Percentiles rank a stretch among this genome's conserved stretches.
phyloP scores from a whole-genome alignment of 92 coral and sea anemone species.

The Meandrina meandrites region DNA sequence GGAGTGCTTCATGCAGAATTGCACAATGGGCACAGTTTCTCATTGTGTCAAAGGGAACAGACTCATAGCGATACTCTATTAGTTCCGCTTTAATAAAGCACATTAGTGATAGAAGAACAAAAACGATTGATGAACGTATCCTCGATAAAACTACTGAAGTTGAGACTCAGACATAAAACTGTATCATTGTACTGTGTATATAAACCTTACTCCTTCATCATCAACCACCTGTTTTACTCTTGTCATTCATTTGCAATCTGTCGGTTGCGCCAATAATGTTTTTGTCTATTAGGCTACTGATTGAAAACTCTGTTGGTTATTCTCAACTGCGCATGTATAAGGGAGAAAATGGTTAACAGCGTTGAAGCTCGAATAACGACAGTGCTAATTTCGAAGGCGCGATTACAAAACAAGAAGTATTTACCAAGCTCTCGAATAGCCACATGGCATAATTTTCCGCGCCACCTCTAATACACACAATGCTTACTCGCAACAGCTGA shows the following conservation, averaged over 20 bases:
- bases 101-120: background rate
- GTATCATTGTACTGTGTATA: background rate
- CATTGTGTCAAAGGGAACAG: background rate
- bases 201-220: background rate
- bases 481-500: conserved; percentile 27
- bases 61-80: background rate
- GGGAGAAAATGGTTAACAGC: background rate
- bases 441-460: conserved; percentile 47
- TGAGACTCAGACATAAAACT: background rate
- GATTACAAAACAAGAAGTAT: background rate
- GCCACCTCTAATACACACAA: background rate
- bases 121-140: background rate
- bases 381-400: background rate
- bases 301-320: background rate
- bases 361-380: background rate
- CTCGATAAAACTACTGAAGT: background rate
- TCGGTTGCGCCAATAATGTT: background rate
- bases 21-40: background rate
- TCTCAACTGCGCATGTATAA: background rate
- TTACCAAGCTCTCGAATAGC: background rate
- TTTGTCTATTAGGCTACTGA: background rate
- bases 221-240: conserved; percentile 16
- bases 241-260: background rate
- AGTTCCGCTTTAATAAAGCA: background rate
- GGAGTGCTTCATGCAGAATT: conserved; percentile 2